Evolutionary conservation across 2,888 invertebrate species (phyloP).

Genomic region (Lepidochitona cinerea): DNA sequence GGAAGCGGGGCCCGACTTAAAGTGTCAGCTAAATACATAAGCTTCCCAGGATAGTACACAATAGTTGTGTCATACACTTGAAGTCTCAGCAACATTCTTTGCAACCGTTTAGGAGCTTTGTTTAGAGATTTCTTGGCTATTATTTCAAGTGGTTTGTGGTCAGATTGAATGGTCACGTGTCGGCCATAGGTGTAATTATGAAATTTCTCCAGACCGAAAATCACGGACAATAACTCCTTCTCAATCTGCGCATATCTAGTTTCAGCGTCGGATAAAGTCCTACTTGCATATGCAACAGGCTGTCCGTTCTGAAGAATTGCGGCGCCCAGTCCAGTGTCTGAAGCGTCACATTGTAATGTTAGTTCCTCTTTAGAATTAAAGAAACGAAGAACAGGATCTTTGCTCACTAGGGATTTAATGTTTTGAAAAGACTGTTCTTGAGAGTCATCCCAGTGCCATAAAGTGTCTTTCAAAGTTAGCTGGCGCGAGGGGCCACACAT

Average conservation of each 20-base stretch:
- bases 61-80: conserved; percentile 19
- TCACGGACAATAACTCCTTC: no score
- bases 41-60: neutral
- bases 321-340: no score
- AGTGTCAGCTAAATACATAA: no score
- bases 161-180: conserved; percentile 20
- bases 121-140: conserved; percentile 28
- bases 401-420: neutral
- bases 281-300: no score
- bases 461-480: neutral
- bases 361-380: conserved; percentile 12
- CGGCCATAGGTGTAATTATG: conserved; percentile 27
- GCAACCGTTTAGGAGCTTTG: conserved; percentile 25
- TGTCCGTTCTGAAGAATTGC: no score
- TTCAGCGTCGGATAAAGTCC: conserved; percentile 23
- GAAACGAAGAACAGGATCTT: neutral
- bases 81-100: no score
- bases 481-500: neutral
- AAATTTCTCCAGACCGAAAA: conserved; percentile 26
- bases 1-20: no score
- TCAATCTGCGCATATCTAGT: no score
- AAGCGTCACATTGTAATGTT: no score
- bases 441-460: neutral
- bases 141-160: conserved; percentile 33
- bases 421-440: neutral